Evolutionary conservation across 2,113 vertebrate genomes (phyloP).

Genomic region (Aplodontia rufa): DNA sequence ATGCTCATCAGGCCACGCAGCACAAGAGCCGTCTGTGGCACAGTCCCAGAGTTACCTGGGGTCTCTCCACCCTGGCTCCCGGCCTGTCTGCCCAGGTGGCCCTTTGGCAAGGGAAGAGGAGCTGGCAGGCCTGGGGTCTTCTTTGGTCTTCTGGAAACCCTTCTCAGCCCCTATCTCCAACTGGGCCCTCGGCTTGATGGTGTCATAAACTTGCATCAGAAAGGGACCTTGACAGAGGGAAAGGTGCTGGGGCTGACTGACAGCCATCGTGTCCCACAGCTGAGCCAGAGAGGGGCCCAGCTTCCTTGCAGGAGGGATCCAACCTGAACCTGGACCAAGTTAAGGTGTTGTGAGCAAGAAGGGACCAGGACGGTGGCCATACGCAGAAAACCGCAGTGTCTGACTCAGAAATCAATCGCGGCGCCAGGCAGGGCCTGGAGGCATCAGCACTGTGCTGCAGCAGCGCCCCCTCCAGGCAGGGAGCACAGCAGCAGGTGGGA

Average conservation of each 20-base stretch:
- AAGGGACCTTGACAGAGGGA: neutral
- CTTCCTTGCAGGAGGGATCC: neutral
- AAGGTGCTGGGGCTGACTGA: neutral
- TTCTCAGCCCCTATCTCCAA: neutral
- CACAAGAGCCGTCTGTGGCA: neutral
- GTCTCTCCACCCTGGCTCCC: too few species aligned
- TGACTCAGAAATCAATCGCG: neutral
- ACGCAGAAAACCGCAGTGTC: neutral
- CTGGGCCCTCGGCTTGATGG: neutral
- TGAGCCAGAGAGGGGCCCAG: neutral
- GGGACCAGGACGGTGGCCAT: too few species aligned
- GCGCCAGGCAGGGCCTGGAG: rapidly evolving
- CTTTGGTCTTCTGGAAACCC: neutral
- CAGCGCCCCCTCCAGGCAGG: rapidly evolving
- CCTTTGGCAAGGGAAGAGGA: too few species aligned
- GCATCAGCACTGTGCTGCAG: neutral
- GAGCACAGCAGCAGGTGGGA: too few species aligned
- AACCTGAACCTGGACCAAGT: too few species aligned
- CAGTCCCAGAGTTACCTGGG: too few species aligned
- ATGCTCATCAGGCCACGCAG: neutral
- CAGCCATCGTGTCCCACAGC: neutral
- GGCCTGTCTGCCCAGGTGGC: neutral
- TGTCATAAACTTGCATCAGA: rapidly evolving
- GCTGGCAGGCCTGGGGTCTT: too few species aligned
- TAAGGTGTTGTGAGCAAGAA: rapidly evolving